Percentiles rank a stretch among this genome's conserved stretches.
These are phyloP conservation scores for Trissoscelio sp. DNA, from an alignment of 2,888 invertebrate genomes.

Conservation along the genomic window DNA sequence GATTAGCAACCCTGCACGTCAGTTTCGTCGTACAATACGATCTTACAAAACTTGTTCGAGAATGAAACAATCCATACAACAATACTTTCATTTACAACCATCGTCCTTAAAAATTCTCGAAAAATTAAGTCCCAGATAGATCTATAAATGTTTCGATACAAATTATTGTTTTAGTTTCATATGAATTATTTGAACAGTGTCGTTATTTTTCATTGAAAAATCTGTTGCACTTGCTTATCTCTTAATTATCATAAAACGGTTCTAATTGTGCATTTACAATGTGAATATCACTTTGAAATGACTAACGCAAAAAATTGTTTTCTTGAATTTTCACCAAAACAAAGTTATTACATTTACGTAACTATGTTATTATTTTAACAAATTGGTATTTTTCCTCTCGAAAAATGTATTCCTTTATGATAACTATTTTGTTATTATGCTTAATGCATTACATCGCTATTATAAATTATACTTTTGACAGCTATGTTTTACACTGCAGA, in stretches of 20 bases:
- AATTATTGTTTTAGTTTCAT: constrained; percentile 22
- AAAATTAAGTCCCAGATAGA: constrained; percentile 9
- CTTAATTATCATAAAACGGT: constrained; percentile 19
- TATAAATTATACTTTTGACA: constrained; percentile 46
- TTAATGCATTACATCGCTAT: constrained; percentile 25
- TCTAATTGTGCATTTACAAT: constrained; percentile 38
- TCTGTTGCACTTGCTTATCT: constrained; percentile 3
- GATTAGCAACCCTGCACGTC: constrained; percentile 57
- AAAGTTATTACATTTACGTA: constrained; percentile 8
- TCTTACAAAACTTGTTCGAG: constrained; percentile 21
- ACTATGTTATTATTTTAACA: constrained; percentile 10
- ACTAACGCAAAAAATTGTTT: constrained; percentile 23
- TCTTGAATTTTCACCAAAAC: neutral
- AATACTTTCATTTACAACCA: constrained; percentile 35
- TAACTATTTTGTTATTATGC: constrained; percentile 21
- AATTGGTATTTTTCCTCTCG: constrained; percentile 6
- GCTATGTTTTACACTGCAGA: constrained; percentile 35
- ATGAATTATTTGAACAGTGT: constrained; percentile 22
- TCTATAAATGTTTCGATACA: constrained; percentile 28
- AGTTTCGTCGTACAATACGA: constrained; percentile 26
- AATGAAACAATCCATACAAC: constrained; percentile 37
- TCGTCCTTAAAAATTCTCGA: constrained; percentile 7
- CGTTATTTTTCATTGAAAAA: constrained; percentile 31
- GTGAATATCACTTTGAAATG: constrained; percentile 32
- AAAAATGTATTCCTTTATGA: constrained; percentile 20